phyloP scores from a whole-genome alignment of 2,888 invertebrate genomes.

The Erannis defoliaria region DNA sequence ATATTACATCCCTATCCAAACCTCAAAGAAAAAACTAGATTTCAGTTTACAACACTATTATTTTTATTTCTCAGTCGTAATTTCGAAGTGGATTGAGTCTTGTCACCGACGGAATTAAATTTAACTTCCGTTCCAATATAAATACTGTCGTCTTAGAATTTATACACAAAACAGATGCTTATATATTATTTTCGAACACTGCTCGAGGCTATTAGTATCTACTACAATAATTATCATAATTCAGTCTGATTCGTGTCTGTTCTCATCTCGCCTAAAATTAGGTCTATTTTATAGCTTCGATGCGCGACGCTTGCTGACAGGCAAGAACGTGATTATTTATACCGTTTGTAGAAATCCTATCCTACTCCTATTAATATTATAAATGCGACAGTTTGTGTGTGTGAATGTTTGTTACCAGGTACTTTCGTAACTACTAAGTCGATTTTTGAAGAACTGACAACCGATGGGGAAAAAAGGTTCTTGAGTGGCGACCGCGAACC shows the following conservation, averaged over 20 bases:
- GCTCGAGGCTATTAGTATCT: slow-evolving; percentile 25
- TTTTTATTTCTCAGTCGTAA: slow-evolving; percentile 49
- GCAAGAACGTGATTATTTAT: neutral
- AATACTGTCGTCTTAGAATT: slow-evolving; percentile 56
- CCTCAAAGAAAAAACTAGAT: slow-evolving; percentile 43
- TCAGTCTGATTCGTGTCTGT: slow-evolving; percentile 30
- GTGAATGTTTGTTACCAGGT: no score
- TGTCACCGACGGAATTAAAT: slow-evolving; percentile 50
- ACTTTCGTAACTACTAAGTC: no score
- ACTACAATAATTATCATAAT: slow-evolving; percentile 38
- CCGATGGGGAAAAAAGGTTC: no score
- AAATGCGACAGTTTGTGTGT: no score
- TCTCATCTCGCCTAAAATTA: slow-evolving; percentile 29
- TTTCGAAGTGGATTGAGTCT: slow-evolving; percentile 46
- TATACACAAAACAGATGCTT: slow-evolving; percentile 55
- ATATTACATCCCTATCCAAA: slow-evolving; percentile 37
- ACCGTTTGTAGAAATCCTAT: no score
- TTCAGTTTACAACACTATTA: slow-evolving; percentile 41
- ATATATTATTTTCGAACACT: slow-evolving; percentile 41
- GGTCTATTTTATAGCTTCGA: slow-evolving; percentile 12
- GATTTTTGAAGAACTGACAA: no score
- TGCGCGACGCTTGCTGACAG: neutral
- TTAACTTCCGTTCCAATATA: slow-evolving; percentile 52
- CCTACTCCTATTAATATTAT: no score
- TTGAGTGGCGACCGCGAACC: no score